These are phyloP conservation scores for Gymnosoma rotundatum DNA, from an alignment of 2,888 invertebrate species.

Conservation along the genomic window DNA sequence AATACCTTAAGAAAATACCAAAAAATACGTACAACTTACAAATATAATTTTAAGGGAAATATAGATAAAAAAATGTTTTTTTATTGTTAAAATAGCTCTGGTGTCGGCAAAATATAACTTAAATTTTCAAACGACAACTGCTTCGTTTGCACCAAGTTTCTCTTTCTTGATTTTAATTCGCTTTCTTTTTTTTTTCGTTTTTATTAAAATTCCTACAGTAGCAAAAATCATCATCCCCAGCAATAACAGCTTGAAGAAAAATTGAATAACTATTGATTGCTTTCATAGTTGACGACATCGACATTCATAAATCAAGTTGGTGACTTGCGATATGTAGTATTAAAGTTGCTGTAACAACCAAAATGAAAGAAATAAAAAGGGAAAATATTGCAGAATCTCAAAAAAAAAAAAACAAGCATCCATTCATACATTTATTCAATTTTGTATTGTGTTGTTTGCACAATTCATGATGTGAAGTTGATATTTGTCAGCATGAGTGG, in stretches of 20 bases:
- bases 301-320: constrained; percentile 62
- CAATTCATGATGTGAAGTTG: constrained; percentile 35
- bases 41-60: no score
- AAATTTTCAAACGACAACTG: no score
- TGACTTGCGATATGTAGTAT: constrained; percentile 48
- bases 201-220: not conserved
- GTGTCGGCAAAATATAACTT: no score
- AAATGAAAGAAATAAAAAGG: constrained; percentile 25
- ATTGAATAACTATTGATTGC: constrained; percentile 81
- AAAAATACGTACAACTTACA: no score
- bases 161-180: no score
- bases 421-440: not conserved
- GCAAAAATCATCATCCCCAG: constrained; percentile 4
- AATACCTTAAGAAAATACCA: no score
- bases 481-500: not conserved
- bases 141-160: no score
- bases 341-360: constrained; percentile 11
- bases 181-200: not conserved
- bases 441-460: constrained; percentile 31
- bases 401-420: not conserved
- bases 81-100: no score
- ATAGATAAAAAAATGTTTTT: no score
- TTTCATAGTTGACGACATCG: constrained; percentile 77
- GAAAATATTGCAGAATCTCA: constrained; percentile 14
- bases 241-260: constrained; percentile 65